A percentile compares a stretch with the other conserved stretches of the same genome.
phyloP scores from a whole-genome alignment of 2,113 vertebrate genomes.

The Megaptera novaeangliae region DNA sequence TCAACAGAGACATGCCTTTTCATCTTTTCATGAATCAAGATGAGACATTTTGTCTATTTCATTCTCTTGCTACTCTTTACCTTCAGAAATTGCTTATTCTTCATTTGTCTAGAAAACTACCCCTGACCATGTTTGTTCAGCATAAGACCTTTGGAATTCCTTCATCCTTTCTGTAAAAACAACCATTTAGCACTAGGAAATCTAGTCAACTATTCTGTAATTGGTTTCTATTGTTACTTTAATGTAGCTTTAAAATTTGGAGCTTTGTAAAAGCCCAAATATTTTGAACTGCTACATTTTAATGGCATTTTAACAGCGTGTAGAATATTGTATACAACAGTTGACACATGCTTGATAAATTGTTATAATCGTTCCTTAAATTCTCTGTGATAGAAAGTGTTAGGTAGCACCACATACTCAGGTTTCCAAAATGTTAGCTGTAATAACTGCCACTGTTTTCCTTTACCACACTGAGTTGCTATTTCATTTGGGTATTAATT shows the following conservation, averaged over 20 bases:
- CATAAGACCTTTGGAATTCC: neutral
- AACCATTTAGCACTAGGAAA: neutral
- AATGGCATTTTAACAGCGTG: conserved; percentile 34
- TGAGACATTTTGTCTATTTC: conserved; percentile 40
- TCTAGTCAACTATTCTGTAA: conserved; percentile 12
- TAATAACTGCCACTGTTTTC: neutral
- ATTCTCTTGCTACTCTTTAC: conserved; percentile 5
- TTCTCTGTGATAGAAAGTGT: conserved; percentile 5
- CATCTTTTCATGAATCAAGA: conserved; percentile 39
- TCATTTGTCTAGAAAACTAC: neutral
- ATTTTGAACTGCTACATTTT: conserved; percentile 42
- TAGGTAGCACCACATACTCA: neutral
- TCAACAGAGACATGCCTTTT: conserved; percentile 42
- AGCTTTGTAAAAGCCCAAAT: conserved; percentile 18
- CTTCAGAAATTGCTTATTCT: neutral
- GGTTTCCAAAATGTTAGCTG: conserved; percentile 38
- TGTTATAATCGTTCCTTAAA: conserved; percentile 52
- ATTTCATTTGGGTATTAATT: conserved; percentile 31
- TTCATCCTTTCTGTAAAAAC: neutral
- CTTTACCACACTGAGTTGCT: conserved; percentile 24
- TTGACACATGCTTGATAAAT: conserved; percentile 36
- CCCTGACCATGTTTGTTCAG: neutral
- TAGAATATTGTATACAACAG: neutral
- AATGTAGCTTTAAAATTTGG: neutral
- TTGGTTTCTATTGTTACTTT: conserved; percentile 10